Base-by-base conservation (phyloP, 2,888 invertebrate genomes). In the Yponomeuta malinellus region DNA sequence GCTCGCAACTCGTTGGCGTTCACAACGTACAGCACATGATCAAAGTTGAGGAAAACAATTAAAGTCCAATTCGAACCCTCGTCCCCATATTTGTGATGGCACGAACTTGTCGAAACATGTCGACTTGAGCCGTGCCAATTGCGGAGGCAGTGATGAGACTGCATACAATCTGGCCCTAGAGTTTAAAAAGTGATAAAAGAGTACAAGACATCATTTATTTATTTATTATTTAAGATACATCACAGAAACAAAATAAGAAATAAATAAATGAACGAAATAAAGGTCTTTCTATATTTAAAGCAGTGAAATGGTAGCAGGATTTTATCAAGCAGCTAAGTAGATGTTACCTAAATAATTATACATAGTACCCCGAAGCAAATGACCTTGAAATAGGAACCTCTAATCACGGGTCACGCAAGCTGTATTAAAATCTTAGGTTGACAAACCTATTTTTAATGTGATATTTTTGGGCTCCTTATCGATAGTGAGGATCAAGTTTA, bases 1-100 rank as follows among this genome's bases (percentile, higher is more conserved):
- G 43, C 15, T 12, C 15, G 5, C 52, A 59, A 59, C 52, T n/a
- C n/a, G n/a, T 15, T 2, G 12, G 15, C 3, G 15, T 59, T 59
- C 52, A 8, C 15, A 15, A 59, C 52, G 3, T 59, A 12, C 52
- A 15, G 52, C 52, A 59, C 52, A 64, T 64, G 31, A 64, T 64
- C 64, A n/a, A 64, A 64, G 64, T 64, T 64, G 64, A 64, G 64
- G 23, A 29, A 3, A 64, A 64, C 64, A 64, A 64, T 64, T 64
- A 64, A 64, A 64, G 29, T 64, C 64, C 64, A 64, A 64, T 64
- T 31, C 29, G 64, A 29, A 15, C 12, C 52, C 64, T 23, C 29
- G 10, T n/a, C 29, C 29, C 31, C 31, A 64, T 64, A 64, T 64
- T 64, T 64, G 64, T 64, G 64, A 64, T 29, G 31, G 64, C 64